Base-by-base conservation (phyloP, 1,140 invertebrate genomes). In the Hypsibius dujardini region DNA sequence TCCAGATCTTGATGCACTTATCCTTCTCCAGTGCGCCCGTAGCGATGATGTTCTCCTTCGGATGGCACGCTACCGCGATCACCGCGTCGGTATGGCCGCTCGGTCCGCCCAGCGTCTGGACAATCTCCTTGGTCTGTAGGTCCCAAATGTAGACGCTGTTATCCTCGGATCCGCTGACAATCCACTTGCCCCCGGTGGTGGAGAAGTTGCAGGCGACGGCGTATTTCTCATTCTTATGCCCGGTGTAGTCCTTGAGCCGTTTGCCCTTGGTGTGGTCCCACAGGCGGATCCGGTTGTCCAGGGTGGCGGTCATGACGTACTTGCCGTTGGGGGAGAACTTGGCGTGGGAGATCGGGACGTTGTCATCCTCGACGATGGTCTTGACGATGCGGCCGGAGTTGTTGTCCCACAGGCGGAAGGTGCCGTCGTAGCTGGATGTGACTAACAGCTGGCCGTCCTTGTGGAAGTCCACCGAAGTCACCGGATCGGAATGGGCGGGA, bases 121-220 rank as follows among this genome's bases (percentile, higher is more conserved):
- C 96, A 74, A 98, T 90, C 83, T 98, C 95, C 82, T 98, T 98
- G 28, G 93, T 95, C 78, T 99, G 95, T 71, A 99, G 83, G 84
- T 98, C 98, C 96, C 96, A 99, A 76, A 99, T 95, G 77, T 97
- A 98, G 1, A 99, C 93, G 83, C 94, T 85, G 78, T 96, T 94
- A 79, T 99, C 96, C 83, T 99, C 96, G n/a, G 95, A 98, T 15
- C 96, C 96, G 70, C 93, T 96, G 60, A 98, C 95, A 79, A 99
- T 98, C 95, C 96, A 99, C 90, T 98, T 98, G 79, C 95, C 95
- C 73, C 95, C 96, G 62, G 96, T 99, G 1, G 98, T 94, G 70
- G 95, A 98, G 80, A 99, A 99, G 81, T 98, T 99, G 45, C 96
- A 95, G 82, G 98, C 98, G 79, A 99, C 95, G 79, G 96, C 98